Conservation (phyloP, 2,113 vertebrate species). For the Danionella cerebrum region DNA sequence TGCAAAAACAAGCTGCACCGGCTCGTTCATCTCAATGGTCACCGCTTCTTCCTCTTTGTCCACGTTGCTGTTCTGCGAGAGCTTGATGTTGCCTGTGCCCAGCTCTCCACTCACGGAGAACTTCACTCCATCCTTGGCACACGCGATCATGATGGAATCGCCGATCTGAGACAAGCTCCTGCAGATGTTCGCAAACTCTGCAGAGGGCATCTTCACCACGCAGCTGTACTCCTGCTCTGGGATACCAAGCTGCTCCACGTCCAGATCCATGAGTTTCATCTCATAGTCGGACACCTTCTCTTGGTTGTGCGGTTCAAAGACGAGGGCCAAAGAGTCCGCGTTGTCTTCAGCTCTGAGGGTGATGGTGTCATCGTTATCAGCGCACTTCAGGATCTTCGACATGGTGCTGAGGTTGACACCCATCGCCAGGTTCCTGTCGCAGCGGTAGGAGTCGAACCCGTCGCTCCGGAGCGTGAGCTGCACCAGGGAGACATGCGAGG, state of each 20-base stretch:
- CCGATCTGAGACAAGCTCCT: slow-evolving; percentile 93
- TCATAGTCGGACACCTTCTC: slow-evolving; percentile 98
- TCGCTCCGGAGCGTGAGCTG: slow-evolving; percentile 95
- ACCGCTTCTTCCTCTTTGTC: slow-evolving; percentile 96
- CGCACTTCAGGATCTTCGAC: slow-evolving; percentile 97
- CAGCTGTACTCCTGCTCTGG: slow-evolving; percentile 97
- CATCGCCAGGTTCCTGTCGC: slow-evolving; percentile 96
- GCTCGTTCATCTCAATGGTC: slow-evolving; percentile 94
- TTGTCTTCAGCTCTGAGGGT: slow-evolving; percentile 93
- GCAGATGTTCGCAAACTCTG: slow-evolving; percentile 93
- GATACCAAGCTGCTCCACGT: slow-evolving; percentile 95
- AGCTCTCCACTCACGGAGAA: slow-evolving; percentile 92
- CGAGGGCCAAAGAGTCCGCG: slow-evolving; percentile 82
- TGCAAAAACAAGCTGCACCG: slow-evolving; percentile 93
- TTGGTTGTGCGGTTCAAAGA: slow-evolving; percentile 93
- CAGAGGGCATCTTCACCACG: slow-evolving; percentile 97
- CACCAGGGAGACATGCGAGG: slow-evolving; percentile 93
- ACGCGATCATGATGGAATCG: slow-evolving; percentile 93
- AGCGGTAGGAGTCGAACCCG: slow-evolving; percentile 95
- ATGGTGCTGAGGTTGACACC: slow-evolving; percentile 94
- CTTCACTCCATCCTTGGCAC: slow-evolving; percentile 93
- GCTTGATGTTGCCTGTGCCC: slow-evolving; percentile 91
- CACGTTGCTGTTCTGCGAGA: slow-evolving; percentile 91
- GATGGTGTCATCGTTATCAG: slow-evolving; percentile 94
- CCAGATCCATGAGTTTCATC: slow-evolving; percentile 98